phyloP scores from a whole-genome alignment of 2,797 vertebrate species.

The Bufotes viridis region DNA sequence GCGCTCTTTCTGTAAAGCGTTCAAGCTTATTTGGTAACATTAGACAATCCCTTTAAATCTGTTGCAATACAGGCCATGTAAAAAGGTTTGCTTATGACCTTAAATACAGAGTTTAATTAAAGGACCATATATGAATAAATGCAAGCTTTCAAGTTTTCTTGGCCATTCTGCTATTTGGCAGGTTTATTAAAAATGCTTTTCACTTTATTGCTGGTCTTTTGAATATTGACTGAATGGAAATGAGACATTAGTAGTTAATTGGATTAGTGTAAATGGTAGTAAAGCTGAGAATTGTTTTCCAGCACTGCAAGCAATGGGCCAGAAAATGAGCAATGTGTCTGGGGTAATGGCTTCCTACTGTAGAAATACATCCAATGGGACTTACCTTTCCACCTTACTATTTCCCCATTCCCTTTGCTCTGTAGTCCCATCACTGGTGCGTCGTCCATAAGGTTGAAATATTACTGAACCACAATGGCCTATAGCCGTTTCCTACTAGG shows the following conservation, averaged over 20 bases:
- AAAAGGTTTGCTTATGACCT: constrained; percentile 22
- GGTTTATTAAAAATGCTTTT: constrained; percentile 34
- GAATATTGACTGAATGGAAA: constrained; percentile 34
- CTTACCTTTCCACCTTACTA: background rate
- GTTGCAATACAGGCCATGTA: background rate
- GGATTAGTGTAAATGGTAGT: constrained; percentile 13
- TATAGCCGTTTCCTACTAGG: background rate
- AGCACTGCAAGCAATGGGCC: constrained; percentile 6
- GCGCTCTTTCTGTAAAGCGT: background rate
- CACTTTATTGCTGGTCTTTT: constrained; percentile 31
- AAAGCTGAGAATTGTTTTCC: constrained; percentile 16
- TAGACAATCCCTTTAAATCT: background rate
- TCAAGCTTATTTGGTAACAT: background rate
- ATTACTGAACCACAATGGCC: background rate
- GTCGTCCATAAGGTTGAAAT: background rate
- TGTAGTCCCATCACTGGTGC: background rate
- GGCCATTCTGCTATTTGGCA: constrained; percentile 41
- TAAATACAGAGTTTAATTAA: constrained; percentile 23
- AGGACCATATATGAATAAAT: constrained; percentile 15
- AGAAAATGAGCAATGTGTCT: constrained; percentile 22
- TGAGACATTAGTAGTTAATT: constrained; percentile 41
- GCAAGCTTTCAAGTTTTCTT: constrained; percentile 47
- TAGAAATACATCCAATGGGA: background rate
- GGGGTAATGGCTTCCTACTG: background rate
- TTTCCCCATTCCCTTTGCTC: background rate